A percentile compares a stretch with the other conserved stretches of the same genome.
Conservation (phyloP, 2,797 vertebrate species). For the Rhinoraja longicauda region DNA sequence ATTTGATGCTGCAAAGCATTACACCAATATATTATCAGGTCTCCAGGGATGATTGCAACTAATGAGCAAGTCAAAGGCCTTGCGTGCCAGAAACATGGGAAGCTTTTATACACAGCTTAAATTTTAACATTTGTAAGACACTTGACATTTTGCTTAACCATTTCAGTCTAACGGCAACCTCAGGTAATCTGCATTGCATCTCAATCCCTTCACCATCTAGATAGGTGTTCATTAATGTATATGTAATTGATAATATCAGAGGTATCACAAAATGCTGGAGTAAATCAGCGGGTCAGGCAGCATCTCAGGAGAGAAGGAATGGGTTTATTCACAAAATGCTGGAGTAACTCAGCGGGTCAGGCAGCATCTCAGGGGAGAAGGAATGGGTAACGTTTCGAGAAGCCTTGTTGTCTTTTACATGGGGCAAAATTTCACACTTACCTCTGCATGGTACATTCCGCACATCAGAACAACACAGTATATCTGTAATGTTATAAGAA, state of each 20-base stretch:
- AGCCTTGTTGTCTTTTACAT: not conserved
- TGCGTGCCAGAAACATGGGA: not conserved
- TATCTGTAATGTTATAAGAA: no score
- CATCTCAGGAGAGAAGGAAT: no score
- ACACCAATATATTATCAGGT: constrained; percentile 20
- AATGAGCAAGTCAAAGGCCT: constrained; percentile 22
- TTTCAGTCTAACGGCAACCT: constrained; percentile 8
- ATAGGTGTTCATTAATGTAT: not conserved
- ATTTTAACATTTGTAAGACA: not conserved
- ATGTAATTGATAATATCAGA: not conserved
- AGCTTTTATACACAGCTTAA: constrained; percentile 1
- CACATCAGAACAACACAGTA: no score
- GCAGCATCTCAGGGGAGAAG: no score
- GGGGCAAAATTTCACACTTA: not conserved
- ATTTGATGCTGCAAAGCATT: constrained; percentile 33
- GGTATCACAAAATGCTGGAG: no score
- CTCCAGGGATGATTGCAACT: constrained; percentile 20
- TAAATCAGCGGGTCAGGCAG: no score
- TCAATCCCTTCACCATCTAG: not conserved
- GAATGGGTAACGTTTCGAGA: no score
- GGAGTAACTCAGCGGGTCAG: no score
- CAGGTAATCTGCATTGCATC: not conserved
- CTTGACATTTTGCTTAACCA: not conserved
- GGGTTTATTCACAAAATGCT: no score
- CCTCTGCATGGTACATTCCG: not conserved